Base-by-base conservation (phyloP, 2,113 vertebrate genomes). In the Alectura lathami region DNA sequence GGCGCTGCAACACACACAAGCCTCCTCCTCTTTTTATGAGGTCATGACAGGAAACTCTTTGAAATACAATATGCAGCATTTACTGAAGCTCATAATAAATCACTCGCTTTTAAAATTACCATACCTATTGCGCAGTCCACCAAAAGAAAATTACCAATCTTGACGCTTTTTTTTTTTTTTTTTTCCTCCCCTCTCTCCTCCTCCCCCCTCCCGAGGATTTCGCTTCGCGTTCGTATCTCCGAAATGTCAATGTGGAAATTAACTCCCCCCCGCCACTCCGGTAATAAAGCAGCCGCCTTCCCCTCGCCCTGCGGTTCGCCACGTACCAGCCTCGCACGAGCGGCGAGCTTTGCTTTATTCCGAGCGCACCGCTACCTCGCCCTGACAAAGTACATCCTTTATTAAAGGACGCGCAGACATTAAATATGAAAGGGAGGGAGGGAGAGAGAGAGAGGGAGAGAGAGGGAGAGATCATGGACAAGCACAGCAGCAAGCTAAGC, bases 11-110 rank as follows among this genome's bases (percentile, higher is more conserved):
- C 98, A 98, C 98, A 98, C 98, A 98, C 98, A 99, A 98, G 98
- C 99, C 98, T 98, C 98, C 99, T 99, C 98, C 98, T 98, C 98
- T 98, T 99, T 99, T 98, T 98, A 99, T 99, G 99, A 99, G 99
- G 99, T 99, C 99, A 99, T 98, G 98, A 98, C 98, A 98, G 98
- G 98, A 99, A 98, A 98, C 98, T 98, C 98, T 98, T 98, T 98
- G 98, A 98, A 98, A 98, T 98, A 98, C 97, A 98, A 98, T 97
- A 97, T 97, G 98, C 98, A 97, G 96, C 97, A 97, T 98, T 98
- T 98, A 99, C 98, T 98, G 98, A 98, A 98, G 98, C 97, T 98
- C 97, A 96, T 97, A 98, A 98, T 98, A 98, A 98, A 99, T 98
- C 98, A 97, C 96, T 98, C 98, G 98, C 97, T 97, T 96, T 96